Base-by-base conservation (phyloP, 1,140 invertebrate species). In the Metopolophium dirhodum region DNA sequence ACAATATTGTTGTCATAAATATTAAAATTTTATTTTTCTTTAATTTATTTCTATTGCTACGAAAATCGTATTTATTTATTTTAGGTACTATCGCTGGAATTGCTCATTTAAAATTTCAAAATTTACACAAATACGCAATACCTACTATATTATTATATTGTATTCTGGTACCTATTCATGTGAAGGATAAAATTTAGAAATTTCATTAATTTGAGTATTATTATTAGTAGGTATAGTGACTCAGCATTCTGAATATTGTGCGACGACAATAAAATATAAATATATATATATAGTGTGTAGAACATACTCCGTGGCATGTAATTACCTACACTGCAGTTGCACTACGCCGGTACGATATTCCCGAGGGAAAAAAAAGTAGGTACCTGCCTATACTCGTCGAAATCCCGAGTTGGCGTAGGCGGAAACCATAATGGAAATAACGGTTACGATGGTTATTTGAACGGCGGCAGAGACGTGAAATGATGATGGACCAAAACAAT, bases 381-480 rank as follows among this genome's bases (percentile, higher is more conserved):
- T 61, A n/a, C n/a, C n/a, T n/a, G 14, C 61, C 11, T 61, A 68
- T 54, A 54, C 61, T 68, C 61, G 61, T n/a, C 61, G 7, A 77
- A 77, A 35, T 20, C 61, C n/a, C 14, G 61, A 77, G 61, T n/a
- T n/a, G 14, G 61, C n/a, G 30, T 77, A 77, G 61, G 61, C n/a
- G 61, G 61, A 77, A n/a, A 77, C n/a, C 61, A 77, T 77, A 77
- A n/a, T 77, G n/a, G n/a, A 77, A 18, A n/a, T 77, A 77, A n/a
- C 30, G 61, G 61, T 77, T n/a, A 77, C n/a, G 61, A n/a, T 77
- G 61, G n/a, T 30, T 77, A 35, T 77, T 77, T 77, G 61, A 77
- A 77, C 61, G 14, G 14, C 61, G 61, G 11, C 8, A 8, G 61
- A 18, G n/a, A 77, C 61, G n/a, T n/a, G 61, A 77, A 77, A 35